Base-by-base conservation (phyloP, 2,888 invertebrate species). In the Chalcis sispes region DNA sequence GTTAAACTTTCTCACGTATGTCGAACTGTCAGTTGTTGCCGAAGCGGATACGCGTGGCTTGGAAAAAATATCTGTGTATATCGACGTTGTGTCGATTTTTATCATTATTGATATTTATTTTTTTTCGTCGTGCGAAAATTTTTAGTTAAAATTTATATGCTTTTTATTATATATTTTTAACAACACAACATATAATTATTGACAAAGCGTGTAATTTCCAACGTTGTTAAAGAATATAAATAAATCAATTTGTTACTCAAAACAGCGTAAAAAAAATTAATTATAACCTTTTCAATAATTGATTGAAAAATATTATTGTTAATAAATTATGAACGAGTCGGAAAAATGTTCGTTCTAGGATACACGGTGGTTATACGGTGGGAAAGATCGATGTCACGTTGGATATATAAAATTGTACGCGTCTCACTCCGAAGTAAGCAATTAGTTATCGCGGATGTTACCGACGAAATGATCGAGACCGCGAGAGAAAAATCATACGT, bases 1-100 rank as follows among this genome's bases (percentile, higher is more conserved):
- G n/a, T n/a, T n/a, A n/a, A 48, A 72, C 46, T 72, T 64, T 72
- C 48, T 72, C 64, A 56, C 64, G 56, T 46, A 32, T 18, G 48
- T 36, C n/a, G n/a, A n/a, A n/a, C n/a, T n/a, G n/a, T n/a, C n/a
- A n/a, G 36, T 40, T 46, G 48, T 64, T 54, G 54, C 2, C 25
- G n/a, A 27, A 23, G 50, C 40, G 61, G 52, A 62, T 40, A 52
- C 56, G 20, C 7, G 25, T 7, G 1, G n/a, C 5, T 40, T 8
- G 18, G 50, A 46, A 25, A 56, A 56, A 64, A 72, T 32, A 29
- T n/a, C 32, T 15, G n/a, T 1, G 27, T 25, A 36, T 10, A 36
- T 36, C 36, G 36, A 4, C 10, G 36, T 13, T 20, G n/a, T 50
- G 7, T 20, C 10, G 8, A 50, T 18, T 50, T 20, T 5, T 50